Percentiles rank a stretch among this genome's conserved stretches.
Conservation (phyloP, 2,113 vertebrate genomes). For the Nanorana parkeri region DNA sequence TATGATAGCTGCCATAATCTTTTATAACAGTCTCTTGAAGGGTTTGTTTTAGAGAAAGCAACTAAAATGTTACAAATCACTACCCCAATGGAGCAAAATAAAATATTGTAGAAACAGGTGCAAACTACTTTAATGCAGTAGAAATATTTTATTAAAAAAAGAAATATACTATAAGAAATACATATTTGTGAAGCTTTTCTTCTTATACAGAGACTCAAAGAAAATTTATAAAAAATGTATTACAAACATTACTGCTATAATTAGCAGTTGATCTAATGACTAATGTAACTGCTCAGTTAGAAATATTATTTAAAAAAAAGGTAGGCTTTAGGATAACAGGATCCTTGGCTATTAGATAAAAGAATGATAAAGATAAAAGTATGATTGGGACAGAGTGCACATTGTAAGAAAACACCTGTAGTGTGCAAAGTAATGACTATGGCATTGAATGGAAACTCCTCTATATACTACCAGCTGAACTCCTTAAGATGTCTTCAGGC, state of each 20-base stretch:
- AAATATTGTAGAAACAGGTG: background rate
- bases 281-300: background rate
- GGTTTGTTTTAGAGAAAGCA: too few species aligned
- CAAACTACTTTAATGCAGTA: constrained; percentile 40
- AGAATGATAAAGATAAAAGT: background rate
- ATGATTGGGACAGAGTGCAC: background rate
- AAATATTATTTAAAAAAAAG: constrained; percentile 2
- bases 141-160: constrained; percentile 46
- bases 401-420: constrained; percentile 29
- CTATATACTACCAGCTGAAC: background rate
- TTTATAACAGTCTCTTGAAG: too few species aligned
- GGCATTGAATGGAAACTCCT: background rate
- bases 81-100: background rate
- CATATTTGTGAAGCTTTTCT: constrained; percentile 25
- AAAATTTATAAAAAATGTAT: background rate
- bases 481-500: background rate
- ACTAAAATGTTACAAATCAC: too few species aligned
- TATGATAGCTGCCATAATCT: too few species aligned
- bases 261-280: too few species aligned
- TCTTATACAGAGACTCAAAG: constrained; percentile 18
- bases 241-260: too few species aligned
- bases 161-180: constrained; percentile 40
- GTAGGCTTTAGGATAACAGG: background rate
- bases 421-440: constrained; percentile 34
- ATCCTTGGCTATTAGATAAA: background rate